Percentiles rank a stretch among this genome's conserved stretches.
Conservation (phyloP, 2,113 vertebrate genomes). For the Tachysurus fulvidraco region DNA sequence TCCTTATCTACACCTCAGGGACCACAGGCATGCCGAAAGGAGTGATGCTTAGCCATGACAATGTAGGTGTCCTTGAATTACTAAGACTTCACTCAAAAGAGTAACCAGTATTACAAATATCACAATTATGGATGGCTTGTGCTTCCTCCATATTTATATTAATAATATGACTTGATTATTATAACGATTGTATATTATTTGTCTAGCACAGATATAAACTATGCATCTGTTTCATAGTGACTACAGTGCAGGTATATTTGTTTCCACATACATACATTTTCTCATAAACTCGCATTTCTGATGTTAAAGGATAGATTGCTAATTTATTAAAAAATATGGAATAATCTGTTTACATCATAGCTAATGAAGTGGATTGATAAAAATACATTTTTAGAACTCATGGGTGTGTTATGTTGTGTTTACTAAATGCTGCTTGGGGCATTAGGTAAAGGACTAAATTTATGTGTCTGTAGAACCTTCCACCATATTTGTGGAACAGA, state of each 20-base stretch:
- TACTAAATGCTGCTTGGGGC: neutral
- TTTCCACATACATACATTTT: neutral
- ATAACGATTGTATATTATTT: neutral
- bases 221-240: neutral
- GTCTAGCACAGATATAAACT: neutral
- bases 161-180: neutral
- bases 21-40: constrained; percentile 87
- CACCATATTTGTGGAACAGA: neutral
- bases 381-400: neutral
- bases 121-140: neutral
- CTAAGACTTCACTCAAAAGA: neutral
- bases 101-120: neutral
- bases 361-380: neutral
- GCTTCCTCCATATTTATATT: neutral
- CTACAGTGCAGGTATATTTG: neutral
- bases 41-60: constrained; percentile 91
- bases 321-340: neutral
- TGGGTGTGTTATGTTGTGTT: neutral
- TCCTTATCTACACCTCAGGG: constrained; percentile 85
- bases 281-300: no score
- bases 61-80: constrained; percentile 68
- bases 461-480: neutral
- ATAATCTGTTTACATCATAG: neutral
- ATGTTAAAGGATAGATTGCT: neutral
- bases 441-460: neutral